Evolutionary conservation across 92 coral and sea anemone species (phyloP).

Genomic region (Paramuricea clavata): DNA sequence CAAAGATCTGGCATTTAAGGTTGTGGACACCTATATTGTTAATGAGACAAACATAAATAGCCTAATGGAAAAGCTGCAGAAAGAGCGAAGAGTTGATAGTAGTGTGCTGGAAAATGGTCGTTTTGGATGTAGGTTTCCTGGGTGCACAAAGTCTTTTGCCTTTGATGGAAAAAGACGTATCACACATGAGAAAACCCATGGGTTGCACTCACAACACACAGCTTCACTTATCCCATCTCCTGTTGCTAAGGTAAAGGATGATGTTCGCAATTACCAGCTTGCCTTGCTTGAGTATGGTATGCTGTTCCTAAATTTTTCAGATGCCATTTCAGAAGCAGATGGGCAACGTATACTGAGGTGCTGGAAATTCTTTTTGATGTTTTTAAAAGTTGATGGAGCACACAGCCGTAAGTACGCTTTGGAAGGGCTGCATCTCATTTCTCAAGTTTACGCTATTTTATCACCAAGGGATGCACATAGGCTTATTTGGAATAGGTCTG

Average conservation of each 20-base stretch:
- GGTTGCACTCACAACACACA: neutral
- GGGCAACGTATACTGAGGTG: conserved; percentile 12
- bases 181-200: conserved; percentile 29
- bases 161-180: conserved; percentile 8
- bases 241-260: neutral
- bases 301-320: conserved; percentile 20
- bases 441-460: neutral
- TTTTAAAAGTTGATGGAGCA: conserved; percentile 18
- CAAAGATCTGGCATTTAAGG: conserved; percentile 7
- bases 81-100: neutral
- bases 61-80: conserved; percentile 21
- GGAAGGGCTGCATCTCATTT: conserved; percentile 17
- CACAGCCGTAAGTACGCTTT: conserved; percentile 24
- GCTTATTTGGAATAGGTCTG: conserved; percentile 7
- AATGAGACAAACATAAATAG: conserved; percentile 20
- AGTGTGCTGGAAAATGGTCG: neutral
- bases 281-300: conserved; percentile 31
- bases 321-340: conserved; percentile 37
- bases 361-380: conserved; percentile 20
- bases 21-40: conserved; percentile 28
- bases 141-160: conserved; percentile 47
- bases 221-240: neutral
- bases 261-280: conserved; percentile 18
- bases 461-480: conserved; percentile 5
- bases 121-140: conserved; percentile 23